These are phyloP conservation scores for Poecile montanus DNA, from an alignment of 2,797 vertebrate genomes.

Conservation along the genomic window DNA sequence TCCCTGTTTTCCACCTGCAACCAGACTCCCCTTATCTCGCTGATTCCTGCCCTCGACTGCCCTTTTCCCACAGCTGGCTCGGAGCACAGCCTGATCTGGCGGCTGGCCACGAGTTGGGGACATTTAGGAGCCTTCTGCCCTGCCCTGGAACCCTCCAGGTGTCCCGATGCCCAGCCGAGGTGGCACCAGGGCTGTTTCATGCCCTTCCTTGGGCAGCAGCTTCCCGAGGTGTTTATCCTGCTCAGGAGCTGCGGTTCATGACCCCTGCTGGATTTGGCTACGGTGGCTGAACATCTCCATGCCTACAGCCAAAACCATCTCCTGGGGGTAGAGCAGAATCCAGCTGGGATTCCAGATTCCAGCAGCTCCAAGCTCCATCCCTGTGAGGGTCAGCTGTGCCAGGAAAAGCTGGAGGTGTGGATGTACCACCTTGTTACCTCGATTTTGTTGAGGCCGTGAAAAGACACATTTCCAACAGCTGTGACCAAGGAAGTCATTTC, in stretches of 20 bases:
- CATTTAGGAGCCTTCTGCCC: too few species aligned
- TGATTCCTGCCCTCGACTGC: not conserved
- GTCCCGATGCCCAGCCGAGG: not conserved
- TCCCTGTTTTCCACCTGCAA: constrained; percentile 26
- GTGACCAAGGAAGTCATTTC: not conserved
- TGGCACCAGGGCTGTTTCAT: fast-evolving
- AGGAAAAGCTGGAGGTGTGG: not conserved
- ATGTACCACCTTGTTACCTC: not conserved
- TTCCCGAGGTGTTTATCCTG: fast-evolving
- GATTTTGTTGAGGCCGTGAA: not conserved
- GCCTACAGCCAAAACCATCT: not conserved
- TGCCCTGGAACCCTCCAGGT: too few species aligned
- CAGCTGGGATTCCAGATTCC: not conserved
- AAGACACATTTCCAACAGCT: not conserved
- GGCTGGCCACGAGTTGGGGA: not conserved
- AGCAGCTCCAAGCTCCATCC: not conserved
- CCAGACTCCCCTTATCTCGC: not conserved
- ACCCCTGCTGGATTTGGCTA: not conserved
- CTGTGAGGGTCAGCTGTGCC: not conserved
- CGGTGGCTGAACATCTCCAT: not conserved
- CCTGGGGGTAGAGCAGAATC: not conserved
- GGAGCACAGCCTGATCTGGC: not conserved
- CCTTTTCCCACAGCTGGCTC: not conserved
- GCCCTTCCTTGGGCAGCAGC: not conserved
- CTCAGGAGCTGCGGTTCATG: not conserved